Conservation (phyloP, 2,113 vertebrate genomes). For the Dryoscopus gambensis region DNA sequence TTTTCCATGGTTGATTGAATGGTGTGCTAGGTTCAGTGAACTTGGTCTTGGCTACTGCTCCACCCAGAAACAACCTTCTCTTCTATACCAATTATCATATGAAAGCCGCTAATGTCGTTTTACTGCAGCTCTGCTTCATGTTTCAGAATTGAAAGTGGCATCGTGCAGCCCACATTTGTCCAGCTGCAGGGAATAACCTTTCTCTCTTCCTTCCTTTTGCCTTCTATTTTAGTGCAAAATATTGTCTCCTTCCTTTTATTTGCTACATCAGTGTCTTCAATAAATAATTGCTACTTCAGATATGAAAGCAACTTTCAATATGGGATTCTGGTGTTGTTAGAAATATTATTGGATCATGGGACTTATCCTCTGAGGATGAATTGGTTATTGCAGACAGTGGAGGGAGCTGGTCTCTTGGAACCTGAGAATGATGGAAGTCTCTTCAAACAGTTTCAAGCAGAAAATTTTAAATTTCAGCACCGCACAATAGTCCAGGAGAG, state of each 20-base stretch:
- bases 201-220: not conserved
- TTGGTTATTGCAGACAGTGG: not conserved
- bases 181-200: not conserved
- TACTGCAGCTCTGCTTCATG: conserved; percentile 14
- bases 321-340: not conserved
- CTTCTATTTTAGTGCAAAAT: not conserved
- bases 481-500: not conserved
- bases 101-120: conserved; percentile 67
- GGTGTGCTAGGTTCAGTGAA: conserved; percentile 76
- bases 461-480: not conserved
- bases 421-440: not conserved
- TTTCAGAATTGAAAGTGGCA: conserved; percentile 68
- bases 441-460: not conserved
- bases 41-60: conserved; percentile 74
- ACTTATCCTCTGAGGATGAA: not conserved
- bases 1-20: conserved; percentile 69
- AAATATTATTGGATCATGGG: not conserved
- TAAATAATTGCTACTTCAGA: not conserved
- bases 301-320: not conserved
- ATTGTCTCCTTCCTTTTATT: not conserved
- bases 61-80: conserved; percentile 66
- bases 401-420: not conserved
- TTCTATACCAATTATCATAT: conserved; percentile 75
- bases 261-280: not conserved
- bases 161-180: not conserved